Evolutionary conservation across 2,888 invertebrate species (phyloP).

Genomic region (Drosophila paranaensis): DNA sequence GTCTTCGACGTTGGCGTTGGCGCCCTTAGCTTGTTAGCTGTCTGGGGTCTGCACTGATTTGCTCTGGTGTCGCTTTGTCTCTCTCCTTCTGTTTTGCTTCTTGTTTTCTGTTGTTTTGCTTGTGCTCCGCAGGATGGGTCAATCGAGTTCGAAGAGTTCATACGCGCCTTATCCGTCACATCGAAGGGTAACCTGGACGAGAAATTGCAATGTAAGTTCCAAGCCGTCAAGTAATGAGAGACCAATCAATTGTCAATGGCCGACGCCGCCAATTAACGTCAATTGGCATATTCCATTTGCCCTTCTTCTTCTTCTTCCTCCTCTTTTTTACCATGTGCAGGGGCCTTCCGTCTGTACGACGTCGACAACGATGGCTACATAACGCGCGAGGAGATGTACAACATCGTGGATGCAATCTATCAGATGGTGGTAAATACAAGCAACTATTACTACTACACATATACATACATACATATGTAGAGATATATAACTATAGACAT

Average conservation of each 20-base stretch:
- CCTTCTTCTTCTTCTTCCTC: neutral
- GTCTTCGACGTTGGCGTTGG: constrained; percentile 13
- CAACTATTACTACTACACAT: neutral
- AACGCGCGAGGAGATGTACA: constrained; percentile 97
- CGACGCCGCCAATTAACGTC: constrained; percentile 39
- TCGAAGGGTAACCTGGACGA: constrained; percentile 99
- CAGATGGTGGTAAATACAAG: constrained; percentile 96
- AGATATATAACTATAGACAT: neutral
- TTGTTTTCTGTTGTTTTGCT: constrained; percentile 25
- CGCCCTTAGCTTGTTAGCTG: constrained; percentile 49
- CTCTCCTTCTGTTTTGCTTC: constrained; percentile 17
- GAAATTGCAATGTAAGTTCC: constrained; percentile 97
- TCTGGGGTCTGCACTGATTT: constrained; percentile 82
- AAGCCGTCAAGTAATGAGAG: constrained; percentile 19
- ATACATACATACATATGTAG: neutral
- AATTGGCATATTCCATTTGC: constrained; percentile 36
- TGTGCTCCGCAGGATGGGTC: constrained; percentile 92
- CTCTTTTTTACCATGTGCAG: constrained; percentile 85
- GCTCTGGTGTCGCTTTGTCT: constrained; percentile 41
- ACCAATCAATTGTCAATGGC: constrained; percentile 29
- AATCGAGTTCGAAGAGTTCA: constrained; percentile 99
- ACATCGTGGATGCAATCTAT: constrained; percentile 98
- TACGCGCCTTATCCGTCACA: constrained; percentile 98
- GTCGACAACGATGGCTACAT: constrained; percentile 98
- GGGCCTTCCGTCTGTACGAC: constrained; percentile 98